phyloP scores from a whole-genome alignment of 2,113 vertebrate species.

The Hiodon alosoides region DNA sequence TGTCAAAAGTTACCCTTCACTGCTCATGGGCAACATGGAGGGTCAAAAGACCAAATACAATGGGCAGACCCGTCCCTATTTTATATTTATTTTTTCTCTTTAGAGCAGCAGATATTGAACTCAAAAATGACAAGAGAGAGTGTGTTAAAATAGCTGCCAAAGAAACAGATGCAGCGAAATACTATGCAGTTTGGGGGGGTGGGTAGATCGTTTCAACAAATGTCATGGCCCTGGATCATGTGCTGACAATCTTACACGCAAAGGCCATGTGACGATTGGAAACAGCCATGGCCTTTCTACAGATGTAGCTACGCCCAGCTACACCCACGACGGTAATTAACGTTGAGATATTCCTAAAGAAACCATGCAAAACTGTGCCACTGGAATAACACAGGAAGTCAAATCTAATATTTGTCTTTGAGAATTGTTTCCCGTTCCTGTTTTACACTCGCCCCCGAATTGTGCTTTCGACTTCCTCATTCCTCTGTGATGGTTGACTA shows the following conservation, averaged over 20 bases:
- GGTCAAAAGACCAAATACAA: constrained; percentile 83
- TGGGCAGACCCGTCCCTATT: constrained; percentile 68
- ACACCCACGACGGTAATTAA: background rate
- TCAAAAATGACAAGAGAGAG: constrained; percentile 77
- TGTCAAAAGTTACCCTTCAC: constrained; percentile 87
- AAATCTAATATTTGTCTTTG: too few relatives aligned
- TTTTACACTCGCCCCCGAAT: too few relatives aligned
- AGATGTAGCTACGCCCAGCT: background rate
- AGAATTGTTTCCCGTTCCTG: too few relatives aligned
- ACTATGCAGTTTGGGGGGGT: constrained; percentile 61
- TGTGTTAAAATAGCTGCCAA: constrained; percentile 70
- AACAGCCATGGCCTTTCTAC: constrained; percentile 33
- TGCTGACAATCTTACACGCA: constrained; percentile 63
- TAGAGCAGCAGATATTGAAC: constrained; percentile 72
- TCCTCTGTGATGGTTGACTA: too few relatives aligned
- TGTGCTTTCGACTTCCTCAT: too few relatives aligned
- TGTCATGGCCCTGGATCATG: constrained; percentile 54
- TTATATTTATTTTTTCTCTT: constrained; percentile 34
- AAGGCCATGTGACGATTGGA: constrained; percentile 41
- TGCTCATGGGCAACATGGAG: constrained; percentile 81
- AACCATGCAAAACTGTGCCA: too few relatives aligned
- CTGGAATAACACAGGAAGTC: background rate
- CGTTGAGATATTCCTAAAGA: background rate
- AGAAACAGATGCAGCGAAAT: constrained; percentile 67
- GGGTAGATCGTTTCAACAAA: constrained; percentile 50